These are phyloP conservation scores for Euura saliciscinereae DNA, from an alignment of 1,140 invertebrate species.

Conservation along the genomic window DNA sequence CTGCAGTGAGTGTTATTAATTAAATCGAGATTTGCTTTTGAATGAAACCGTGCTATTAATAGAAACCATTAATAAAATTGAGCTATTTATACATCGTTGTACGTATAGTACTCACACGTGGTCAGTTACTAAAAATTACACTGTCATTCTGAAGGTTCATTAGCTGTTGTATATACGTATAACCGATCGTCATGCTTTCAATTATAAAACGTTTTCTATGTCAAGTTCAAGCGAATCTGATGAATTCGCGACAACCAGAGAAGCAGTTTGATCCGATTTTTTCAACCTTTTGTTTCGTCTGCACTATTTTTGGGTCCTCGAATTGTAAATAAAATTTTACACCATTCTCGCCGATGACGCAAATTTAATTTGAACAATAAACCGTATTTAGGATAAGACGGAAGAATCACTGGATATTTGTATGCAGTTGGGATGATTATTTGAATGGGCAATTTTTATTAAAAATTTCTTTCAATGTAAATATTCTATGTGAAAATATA, in stretches of 20 bases:
- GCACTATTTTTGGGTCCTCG: too few species aligned
- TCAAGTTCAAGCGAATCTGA: not conserved
- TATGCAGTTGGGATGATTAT: too few species aligned
- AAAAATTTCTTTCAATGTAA: not conserved
- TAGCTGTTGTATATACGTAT: not conserved
- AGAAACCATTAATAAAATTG: conserved; percentile 1
- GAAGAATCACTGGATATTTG: too few species aligned
- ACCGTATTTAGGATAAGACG: too few species aligned
- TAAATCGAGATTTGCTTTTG: not conserved
- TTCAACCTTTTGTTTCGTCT: too few species aligned
- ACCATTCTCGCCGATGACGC: too few species aligned
- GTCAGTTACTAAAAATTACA: conserved; percentile 3
- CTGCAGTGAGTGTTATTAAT: not conserved
- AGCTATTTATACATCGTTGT: not conserved
- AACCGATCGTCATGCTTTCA: conserved; percentile 2
- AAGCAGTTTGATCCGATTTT: too few species aligned
- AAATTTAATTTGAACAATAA: too few species aligned
- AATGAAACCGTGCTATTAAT: conserved; percentile 5
- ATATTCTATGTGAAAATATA: conserved; percentile 30
- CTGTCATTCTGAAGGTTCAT: conserved; percentile 3
- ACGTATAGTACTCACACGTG: not conserved
- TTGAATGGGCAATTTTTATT: too few species aligned
- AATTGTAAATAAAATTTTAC: too few species aligned
- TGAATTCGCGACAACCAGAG: not conserved
- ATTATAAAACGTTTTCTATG: conserved; percentile 1